A percentile compares a stretch with the other conserved stretches of the same genome.
phyloP scores from a whole-genome alignment of 1,140 invertebrate species.

The Coelopa frigida region DNA sequence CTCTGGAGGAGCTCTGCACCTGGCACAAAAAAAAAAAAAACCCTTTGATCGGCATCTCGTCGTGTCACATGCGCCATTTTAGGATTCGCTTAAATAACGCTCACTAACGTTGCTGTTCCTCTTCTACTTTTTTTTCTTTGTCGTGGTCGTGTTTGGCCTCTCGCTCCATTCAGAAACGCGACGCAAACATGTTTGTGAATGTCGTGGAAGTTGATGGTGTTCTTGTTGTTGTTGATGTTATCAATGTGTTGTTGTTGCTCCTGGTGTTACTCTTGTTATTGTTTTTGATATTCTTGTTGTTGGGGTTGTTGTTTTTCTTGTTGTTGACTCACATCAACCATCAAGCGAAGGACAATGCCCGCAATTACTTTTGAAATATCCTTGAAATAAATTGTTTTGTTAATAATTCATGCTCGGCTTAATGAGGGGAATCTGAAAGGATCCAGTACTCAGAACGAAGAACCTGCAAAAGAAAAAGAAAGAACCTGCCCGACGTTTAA shows the following conservation, averaged over 20 bases:
- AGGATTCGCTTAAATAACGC: too few species aligned
- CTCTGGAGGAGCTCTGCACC: too few species aligned
- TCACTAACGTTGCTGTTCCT: too few species aligned
- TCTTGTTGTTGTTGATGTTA: not conserved
- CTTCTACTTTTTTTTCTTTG: too few species aligned
- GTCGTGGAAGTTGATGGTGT: not conserved
- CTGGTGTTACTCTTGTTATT: conserved; percentile 6
- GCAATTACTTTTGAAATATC: conserved; percentile 6
- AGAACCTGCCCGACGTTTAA: conserved; percentile 3
- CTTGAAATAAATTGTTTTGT: conserved; percentile 12
- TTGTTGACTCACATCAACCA: not conserved
- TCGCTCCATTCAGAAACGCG: not conserved
- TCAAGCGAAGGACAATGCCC: not conserved
- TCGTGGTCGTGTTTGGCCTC: too few species aligned
- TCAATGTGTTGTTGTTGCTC: not conserved
- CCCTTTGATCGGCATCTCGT: too few species aligned
- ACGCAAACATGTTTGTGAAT: not conserved
- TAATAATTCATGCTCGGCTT: conserved; percentile 9
- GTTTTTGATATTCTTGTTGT: not conserved
- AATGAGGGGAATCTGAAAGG: conserved; percentile 7
- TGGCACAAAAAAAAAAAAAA: too few species aligned
- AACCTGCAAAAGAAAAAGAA: not conserved
- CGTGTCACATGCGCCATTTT: too few species aligned
- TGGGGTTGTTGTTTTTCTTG: not conserved
- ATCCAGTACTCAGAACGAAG: not conserved